phyloP scores from a whole-genome alignment of 2,888 invertebrate species.

The Tenthredo notha region DNA sequence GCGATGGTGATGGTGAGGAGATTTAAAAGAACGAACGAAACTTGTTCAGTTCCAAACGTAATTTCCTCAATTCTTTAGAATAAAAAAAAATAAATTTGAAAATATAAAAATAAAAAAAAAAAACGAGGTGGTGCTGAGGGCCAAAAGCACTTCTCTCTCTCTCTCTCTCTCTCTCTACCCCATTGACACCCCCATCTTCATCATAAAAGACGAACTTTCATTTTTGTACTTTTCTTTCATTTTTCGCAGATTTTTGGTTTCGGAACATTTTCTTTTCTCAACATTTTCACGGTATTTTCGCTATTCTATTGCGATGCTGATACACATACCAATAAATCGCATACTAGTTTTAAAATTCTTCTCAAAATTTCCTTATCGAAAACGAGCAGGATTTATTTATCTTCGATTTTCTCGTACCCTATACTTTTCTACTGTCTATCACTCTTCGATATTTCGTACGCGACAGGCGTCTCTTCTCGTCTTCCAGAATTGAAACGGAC shows the following conservation, averaged over 20 bases:
- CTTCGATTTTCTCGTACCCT: not conserved
- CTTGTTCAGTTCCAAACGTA: conserved; percentile 26
- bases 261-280: too few relatives aligned
- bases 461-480: not conserved
- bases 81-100: not conserved
- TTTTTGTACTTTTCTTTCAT: not conserved
- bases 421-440: not conserved
- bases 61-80: not conserved
- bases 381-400: not conserved
- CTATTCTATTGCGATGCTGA: too few relatives aligned
- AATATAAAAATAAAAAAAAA: not conserved
- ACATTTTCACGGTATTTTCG: too few relatives aligned
- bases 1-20: not conserved
- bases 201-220: not conserved
- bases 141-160: not conserved
- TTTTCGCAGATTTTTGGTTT: not conserved
- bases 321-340: too few relatives aligned
- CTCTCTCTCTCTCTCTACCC: not conserved
- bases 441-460: conserved; percentile 6
- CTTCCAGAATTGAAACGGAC: conserved; percentile 21
- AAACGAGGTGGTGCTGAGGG: too few relatives aligned
- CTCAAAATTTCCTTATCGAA: not conserved
- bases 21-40: conserved; percentile 26
- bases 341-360: not conserved
- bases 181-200: not conserved